These are phyloP conservation scores for Brachypodius melanocephalos DNA, from an alignment of 2,113 vertebrate genomes.

Conservation along the genomic window DNA sequence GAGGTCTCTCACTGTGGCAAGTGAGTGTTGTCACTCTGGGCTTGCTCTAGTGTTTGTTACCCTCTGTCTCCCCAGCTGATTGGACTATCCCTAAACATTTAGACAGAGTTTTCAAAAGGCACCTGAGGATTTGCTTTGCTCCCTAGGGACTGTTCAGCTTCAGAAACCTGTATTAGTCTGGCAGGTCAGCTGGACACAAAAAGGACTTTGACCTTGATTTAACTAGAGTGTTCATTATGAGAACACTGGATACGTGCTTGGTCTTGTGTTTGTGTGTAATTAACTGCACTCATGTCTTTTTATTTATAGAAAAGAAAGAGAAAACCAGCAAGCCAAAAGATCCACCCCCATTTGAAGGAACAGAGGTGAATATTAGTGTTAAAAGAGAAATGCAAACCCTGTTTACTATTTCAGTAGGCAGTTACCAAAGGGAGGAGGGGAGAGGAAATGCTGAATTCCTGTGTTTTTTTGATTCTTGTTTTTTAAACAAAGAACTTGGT, in stretches of 20 bases:
- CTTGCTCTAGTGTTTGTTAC: background rate
- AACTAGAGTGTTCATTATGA: background rate
- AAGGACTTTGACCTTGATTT: background rate
- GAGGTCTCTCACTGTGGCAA: background rate
- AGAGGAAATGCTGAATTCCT: background rate
- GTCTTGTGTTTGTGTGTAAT: background rate
- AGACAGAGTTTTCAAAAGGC: background rate
- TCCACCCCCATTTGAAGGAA: conserved; percentile 86
- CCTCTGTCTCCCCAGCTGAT: background rate
- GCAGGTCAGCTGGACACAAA: background rate
- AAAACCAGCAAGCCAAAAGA: conserved; percentile 82
- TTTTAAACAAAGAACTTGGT: conserved; percentile 27
- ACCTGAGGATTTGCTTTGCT: background rate
- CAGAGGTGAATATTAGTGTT: conserved; percentile 79
- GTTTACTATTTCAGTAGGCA: background rate
- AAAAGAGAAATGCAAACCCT: background rate
- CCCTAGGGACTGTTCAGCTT: background rate
- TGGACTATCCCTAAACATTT: background rate
- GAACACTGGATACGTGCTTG: background rate
- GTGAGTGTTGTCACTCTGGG: background rate
- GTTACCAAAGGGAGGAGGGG: background rate
- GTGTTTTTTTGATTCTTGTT: background rate
- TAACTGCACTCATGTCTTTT: background rate
- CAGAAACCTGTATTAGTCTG: background rate
- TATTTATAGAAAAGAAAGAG: conserved; percentile 81